Base-by-base conservation (phyloP, 2,888 invertebrate species). In the Dynastes tityus region DNA sequence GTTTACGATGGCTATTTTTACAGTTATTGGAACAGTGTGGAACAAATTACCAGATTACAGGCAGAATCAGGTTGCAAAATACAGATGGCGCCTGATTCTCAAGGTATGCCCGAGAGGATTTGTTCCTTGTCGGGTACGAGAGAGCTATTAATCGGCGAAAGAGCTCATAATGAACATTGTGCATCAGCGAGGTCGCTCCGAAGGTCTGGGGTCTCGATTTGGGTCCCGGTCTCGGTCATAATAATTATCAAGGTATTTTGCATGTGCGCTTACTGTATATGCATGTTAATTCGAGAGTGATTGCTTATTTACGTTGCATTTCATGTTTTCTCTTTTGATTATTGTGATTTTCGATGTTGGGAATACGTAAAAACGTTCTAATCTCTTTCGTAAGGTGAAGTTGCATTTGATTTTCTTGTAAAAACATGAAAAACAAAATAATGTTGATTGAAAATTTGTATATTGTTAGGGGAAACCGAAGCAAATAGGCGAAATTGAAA, bases 21-120 rank as follows among this genome's bases (percentile, higher is more conserved):
- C 90, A 97, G 97, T 99, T 87, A 98, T 98, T 88, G 98, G 98
- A 61, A 95, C 98, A 86, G 97, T n/a, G 97, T 70, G 98, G 98
- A 98, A 89, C 98, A 98, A 89, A 97, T 99, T 83, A 96, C 96
- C 61, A 92, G 96, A 85, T 92, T 99, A 82, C 98, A 99, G 89
- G 95, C 95, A 0, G 97, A 98, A 90, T 96, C 97, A 8, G 97
- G 97, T 78, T 98, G 98, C 90, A 98, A 98, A 91, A 96, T 99
- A 85, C 98, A 98, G 90, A 96, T 99, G 94, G 97, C 98, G 73
- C 95, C 97, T 65, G 97, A 97, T 87, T 95, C 95, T 80, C 95
- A 94, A 83, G 95, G 95, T 81, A 91, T 93, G 87, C 93, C 94
- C 13, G 96, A 97, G 85, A 91, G 96, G 82, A 92, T 95, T 80